Evolutionary conservation across 2,888 invertebrate genomes (phyloP).

Genomic region (Amblyjoppa proteus): DNA sequence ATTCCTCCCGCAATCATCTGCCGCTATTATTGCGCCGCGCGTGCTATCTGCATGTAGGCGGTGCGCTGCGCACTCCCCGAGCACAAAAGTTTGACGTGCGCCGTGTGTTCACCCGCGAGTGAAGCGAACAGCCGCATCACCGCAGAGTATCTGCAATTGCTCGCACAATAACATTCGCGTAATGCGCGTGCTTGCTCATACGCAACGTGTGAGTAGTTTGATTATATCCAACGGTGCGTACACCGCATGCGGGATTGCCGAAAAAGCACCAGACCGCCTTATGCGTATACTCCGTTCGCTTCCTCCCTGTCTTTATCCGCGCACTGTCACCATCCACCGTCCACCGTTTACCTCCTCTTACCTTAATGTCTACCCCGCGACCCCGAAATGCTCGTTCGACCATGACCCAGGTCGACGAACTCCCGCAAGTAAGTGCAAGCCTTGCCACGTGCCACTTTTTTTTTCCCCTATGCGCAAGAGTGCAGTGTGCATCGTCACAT

Average conservation of each 20-base stretch:
- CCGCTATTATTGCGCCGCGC: slow-evolving; percentile 49
- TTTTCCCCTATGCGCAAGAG: slow-evolving; percentile 52
- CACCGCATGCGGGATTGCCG: slow-evolving; percentile 37
- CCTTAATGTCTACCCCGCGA: slow-evolving; percentile 76
- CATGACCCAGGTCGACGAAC: slow-evolving; percentile 78
- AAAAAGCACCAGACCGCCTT: slow-evolving; percentile 72
- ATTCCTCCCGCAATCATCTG: slow-evolving; percentile 58
- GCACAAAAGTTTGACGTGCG: slow-evolving; percentile 47
- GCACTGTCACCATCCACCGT: slow-evolving; percentile 57
- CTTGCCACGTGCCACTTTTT: slow-evolving; percentile 22
- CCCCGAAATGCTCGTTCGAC: slow-evolving; percentile 74
- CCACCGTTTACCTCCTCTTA: slow-evolving; percentile 76
- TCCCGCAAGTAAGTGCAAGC: slow-evolving; percentile 66
- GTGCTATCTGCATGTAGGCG: slow-evolving; percentile 42
- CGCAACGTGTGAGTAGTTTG: slow-evolving; percentile 12
- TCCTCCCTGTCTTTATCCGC: slow-evolving; percentile 39
- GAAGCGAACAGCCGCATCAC: slow-evolving; percentile 47
- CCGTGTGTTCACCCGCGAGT: slow-evolving; percentile 33
- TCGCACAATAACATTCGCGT: slow-evolving; percentile 46
- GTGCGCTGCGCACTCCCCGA: neutral
- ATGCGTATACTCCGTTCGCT: slow-evolving; percentile 67
- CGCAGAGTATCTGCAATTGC: slow-evolving; percentile 63
- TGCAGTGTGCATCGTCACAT: slow-evolving; percentile 67
- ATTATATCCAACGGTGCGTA: slow-evolving; percentile 24
- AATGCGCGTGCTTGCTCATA: slow-evolving; percentile 26